Conservation (phyloP, 2,797 vertebrate species). For the Leptoclinus maculatus region DNA sequence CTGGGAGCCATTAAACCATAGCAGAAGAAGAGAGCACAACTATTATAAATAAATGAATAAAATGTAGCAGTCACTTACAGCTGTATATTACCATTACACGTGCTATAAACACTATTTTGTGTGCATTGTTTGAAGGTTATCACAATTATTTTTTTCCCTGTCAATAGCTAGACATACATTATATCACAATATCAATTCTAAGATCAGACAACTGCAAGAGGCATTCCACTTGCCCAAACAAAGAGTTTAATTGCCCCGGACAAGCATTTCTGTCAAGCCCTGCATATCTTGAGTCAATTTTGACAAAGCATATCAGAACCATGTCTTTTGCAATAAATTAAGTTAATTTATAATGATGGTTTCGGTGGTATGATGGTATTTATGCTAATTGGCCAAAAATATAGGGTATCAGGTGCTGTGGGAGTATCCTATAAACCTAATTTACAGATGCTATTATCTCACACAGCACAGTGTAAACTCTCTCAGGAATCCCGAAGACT, state of each 20-base stretch:
- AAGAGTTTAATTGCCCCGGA: not conserved
- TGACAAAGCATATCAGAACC: not conserved
- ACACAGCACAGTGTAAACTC: constrained; percentile 48
- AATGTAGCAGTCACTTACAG: not conserved
- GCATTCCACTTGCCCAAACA: too few species aligned
- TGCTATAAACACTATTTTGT: not conserved
- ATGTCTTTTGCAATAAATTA: not conserved
- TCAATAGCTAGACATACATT: not conserved
- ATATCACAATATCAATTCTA: not conserved
- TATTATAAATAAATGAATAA: not conserved
- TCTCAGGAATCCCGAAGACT: constrained; percentile 46
- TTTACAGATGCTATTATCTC: constrained; percentile 62
- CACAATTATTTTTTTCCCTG: not conserved
- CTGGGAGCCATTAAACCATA: not conserved
- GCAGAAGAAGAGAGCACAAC: not conserved
- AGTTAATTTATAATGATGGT: not conserved
- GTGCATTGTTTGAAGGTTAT: not conserved
- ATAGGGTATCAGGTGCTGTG: constrained; percentile 48
- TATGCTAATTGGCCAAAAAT: constrained; percentile 54
- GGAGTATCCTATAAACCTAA: constrained; percentile 63
- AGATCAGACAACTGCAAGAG: not conserved
- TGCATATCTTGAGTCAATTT: not conserved
- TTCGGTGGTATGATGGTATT: constrained; percentile 20
- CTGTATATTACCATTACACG: not conserved
- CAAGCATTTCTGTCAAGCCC: not conserved